Evolutionary conservation across 2,797 vertebrate genomes (phyloP).

Genomic region (Sebastes itinus): DNA sequence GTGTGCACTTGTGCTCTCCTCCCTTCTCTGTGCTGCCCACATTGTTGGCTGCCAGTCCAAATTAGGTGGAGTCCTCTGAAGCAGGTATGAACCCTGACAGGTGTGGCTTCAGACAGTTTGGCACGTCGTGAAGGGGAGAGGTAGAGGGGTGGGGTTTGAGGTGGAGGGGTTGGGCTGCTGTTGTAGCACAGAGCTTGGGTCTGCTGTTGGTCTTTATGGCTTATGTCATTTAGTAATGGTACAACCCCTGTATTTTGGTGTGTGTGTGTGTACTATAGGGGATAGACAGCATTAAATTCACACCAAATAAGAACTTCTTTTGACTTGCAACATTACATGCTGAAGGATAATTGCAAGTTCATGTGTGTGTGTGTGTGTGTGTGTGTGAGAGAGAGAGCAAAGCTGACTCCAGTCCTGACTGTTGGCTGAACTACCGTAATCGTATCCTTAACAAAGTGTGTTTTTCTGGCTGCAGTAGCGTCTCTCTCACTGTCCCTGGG

Average conservation of each 20-base stretch:
- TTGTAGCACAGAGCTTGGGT: conserved; percentile 22
- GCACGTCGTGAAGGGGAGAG: neutral
- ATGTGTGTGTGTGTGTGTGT: neutral
- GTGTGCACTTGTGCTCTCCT: conserved; percentile 70
- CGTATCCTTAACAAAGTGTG: conserved; percentile 24
- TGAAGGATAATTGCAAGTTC: neutral
- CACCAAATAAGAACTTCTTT: neutral
- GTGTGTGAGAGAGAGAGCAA: conserved; percentile 1
- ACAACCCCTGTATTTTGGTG: neutral
- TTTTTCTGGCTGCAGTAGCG: conserved; percentile 23
- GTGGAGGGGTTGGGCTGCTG: conserved; percentile 39
- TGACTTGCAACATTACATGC: neutral
- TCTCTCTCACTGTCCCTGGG: conserved; percentile 38
- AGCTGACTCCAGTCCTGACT: conserved; percentile 45
- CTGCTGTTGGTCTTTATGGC: conserved; percentile 29
- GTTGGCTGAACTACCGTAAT: conserved; percentile 66
- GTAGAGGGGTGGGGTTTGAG: conserved; percentile 26
- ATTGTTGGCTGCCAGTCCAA: conserved; percentile 62
- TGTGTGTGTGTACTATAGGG: neutral
- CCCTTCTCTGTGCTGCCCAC: conserved; percentile 41
- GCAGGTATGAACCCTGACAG: conserved; percentile 74
- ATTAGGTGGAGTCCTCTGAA: conserved; percentile 70
- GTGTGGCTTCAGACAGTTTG: conserved; percentile 36
- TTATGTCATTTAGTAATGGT: neutral
- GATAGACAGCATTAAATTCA: neutral